Conservation (phyloP, 1,140 invertebrate species). For the Neodiprion fabricii region DNA sequence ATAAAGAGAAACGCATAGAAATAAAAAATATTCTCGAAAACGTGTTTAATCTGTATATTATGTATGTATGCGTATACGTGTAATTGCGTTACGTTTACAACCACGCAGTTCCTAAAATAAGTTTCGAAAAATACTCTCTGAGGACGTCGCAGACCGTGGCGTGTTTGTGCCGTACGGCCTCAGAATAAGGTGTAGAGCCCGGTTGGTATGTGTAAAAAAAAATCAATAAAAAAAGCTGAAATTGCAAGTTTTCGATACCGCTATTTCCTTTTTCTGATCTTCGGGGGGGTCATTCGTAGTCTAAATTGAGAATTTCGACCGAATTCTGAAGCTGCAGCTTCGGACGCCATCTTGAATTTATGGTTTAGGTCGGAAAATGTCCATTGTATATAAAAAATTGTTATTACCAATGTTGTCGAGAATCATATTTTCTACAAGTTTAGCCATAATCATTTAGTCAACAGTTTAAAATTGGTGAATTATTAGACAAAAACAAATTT, state of each 20-base stretch:
- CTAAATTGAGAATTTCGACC: no score
- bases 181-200: no score
- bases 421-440: no score
- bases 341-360: no score
- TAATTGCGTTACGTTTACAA: background rate
- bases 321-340: no score
- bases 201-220: background rate
- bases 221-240: background rate
- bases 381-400: no score
- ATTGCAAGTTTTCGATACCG: background rate
- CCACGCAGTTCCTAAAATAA: background rate
- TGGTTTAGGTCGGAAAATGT: no score
- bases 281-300: background rate
- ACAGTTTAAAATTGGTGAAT: no score
- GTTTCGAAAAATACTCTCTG: background rate
- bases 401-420: no score
- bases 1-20: background rate
- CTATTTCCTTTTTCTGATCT: background rate
- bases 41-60: background rate
- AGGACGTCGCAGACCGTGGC: background rate
- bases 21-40: background rate
- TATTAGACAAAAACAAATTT: no score
- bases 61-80: no score
- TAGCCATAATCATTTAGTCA: no score
- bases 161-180: background rate